These are phyloP conservation scores for Patella vulgata DNA, from an alignment of 1,140 invertebrate genomes.

Conservation along the genomic window DNA sequence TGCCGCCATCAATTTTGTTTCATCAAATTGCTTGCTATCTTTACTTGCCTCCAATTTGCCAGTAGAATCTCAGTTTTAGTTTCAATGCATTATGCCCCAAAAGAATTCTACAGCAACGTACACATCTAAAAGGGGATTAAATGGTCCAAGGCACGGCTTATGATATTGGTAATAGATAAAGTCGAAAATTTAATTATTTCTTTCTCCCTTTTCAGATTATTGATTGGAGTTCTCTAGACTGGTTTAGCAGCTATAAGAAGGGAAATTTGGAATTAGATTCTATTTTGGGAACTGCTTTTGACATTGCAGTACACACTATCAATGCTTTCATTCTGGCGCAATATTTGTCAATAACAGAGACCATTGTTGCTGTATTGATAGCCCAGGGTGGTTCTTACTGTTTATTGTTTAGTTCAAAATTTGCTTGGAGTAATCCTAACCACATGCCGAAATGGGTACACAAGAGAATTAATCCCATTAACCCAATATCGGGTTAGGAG, in stretches of 20 bases:
- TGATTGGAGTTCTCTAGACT: slow-evolving; percentile 58
- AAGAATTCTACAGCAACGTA: no score
- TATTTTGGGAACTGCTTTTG: slow-evolving; percentile 52
- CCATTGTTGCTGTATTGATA: slow-evolving; percentile 30
- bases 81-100: no score
- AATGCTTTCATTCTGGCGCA: slow-evolving; percentile 42
- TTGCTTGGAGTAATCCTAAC: slow-evolving; percentile 50
- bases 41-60: no score
- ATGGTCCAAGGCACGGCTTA: no score
- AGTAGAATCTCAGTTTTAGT: no score
- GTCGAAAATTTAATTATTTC: no score
- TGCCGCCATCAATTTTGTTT: no score
- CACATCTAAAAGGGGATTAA: no score
- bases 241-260: slow-evolving; percentile 34
- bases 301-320: slow-evolving; percentile 43
- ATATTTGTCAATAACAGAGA: slow-evolving; percentile 36
- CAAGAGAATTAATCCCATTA: slow-evolving; percentile 36
- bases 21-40: no score
- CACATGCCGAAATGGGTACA: slow-evolving; percentile 47
- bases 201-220: slow-evolving; percentile 47
- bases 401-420: slow-evolving; percentile 43
- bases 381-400: slow-evolving; percentile 25
- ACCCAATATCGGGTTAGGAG: background rate
- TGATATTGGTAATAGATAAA: no score
- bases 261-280: slow-evolving; percentile 41